Percentiles rank a stretch among this genome's conserved stretches.
phyloP scores from a whole-genome alignment of 2,113 vertebrate species.

The Salminus brasiliensis region DNA sequence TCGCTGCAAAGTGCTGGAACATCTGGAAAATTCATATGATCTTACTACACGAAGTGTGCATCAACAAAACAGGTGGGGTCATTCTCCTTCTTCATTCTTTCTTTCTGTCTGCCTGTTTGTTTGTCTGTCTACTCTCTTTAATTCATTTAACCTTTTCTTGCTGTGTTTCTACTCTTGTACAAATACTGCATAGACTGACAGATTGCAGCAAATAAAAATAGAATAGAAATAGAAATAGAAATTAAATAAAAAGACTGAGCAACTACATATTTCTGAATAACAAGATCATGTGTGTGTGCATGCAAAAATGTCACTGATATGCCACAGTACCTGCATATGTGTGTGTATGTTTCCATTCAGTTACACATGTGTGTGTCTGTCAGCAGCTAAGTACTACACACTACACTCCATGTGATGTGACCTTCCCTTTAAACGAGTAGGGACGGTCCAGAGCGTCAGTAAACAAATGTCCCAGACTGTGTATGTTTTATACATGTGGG shows the following conservation, averaged over 20 bases:
- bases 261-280: background rate
- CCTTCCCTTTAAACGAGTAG: constrained; percentile 4
- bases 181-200: background rate
- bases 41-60: constrained; percentile 15
- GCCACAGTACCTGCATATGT: constrained; percentile 20
- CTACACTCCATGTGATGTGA: background rate
- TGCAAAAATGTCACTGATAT: constrained; percentile 20
- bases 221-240: too few species aligned
- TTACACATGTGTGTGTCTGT: constrained; percentile 24
- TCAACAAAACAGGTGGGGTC: constrained; percentile 28
- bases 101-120: background rate
- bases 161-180: background rate
- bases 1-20: constrained; percentile 34
- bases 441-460: background rate
- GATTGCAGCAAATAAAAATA: background rate
- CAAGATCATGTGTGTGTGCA: background rate
- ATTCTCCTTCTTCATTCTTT: constrained; percentile 10
- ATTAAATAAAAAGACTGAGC: constrained; percentile 16
- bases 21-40: constrained; percentile 45
- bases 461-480: background rate
- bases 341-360: background rate
- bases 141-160: background rate
- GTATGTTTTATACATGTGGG: background rate
- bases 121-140: constrained; percentile 1
- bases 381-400: background rate